Percentiles rank a stretch among this genome's conserved stretches.
These are phyloP conservation scores for Sturnira hondurensis DNA, from an alignment of 2,113 vertebrate genomes.

Conservation along the genomic window DNA sequence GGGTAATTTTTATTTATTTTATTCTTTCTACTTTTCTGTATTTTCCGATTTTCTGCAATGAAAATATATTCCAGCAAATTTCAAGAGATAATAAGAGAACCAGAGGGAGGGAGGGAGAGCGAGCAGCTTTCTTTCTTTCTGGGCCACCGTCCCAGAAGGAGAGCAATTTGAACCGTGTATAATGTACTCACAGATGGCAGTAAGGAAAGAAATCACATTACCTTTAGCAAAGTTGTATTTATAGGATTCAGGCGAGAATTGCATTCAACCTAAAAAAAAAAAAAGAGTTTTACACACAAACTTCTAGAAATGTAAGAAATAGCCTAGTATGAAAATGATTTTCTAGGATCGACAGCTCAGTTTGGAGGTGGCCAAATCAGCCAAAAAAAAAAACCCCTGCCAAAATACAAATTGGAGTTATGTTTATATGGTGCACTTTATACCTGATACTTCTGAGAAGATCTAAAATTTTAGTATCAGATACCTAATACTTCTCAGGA, in stretches of 20 bases:
- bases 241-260: slow-evolving; percentile 95
- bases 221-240: slow-evolving; percentile 95
- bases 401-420: not conserved
- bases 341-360: not conserved
- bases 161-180: not conserved
- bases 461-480: slow-evolving; percentile 14
- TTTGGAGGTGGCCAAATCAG: not conserved
- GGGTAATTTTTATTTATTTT: not conserved
- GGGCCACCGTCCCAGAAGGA: not conserved
- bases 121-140: slow-evolving; percentile 15
- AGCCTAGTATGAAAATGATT: not conserved
- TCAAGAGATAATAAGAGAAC: not conserved
- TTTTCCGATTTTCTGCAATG: slow-evolving; percentile 11
- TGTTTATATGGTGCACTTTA: not conserved
- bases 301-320: not conserved
- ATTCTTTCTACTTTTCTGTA: not conserved
- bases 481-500: slow-evolving; percentile 4
- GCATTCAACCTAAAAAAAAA: slow-evolving; percentile 91
- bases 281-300: slow-evolving; percentile 1
- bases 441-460: not conserved
- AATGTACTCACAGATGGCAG: not conserved
- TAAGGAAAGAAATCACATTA: slow-evolving; percentile 48
- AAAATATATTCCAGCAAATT: not conserved
- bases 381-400: not conserved
- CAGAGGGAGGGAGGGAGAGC: not conserved